A percentile compares a stretch with the other conserved stretches of the same genome.
These are phyloP conservation scores for Nothocercus julius DNA, from an alignment of 2,113 vertebrate species.

Conservation along the genomic window DNA sequence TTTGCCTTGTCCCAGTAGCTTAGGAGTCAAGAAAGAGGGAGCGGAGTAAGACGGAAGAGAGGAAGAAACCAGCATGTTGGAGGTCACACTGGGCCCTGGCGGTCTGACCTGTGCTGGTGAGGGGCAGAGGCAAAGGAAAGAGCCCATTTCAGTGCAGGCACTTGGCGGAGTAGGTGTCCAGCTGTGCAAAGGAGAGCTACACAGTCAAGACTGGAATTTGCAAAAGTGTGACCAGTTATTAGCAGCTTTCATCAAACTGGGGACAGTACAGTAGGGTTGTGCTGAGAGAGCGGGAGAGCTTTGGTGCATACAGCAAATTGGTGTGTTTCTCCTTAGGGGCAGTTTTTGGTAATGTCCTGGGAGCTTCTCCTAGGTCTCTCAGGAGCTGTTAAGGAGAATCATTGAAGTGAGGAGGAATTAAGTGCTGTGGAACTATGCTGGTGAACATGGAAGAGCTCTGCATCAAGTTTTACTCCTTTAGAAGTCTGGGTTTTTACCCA, in stretches of 20 bases:
- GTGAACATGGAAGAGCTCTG: background rate
- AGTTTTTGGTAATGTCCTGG: too few species aligned
- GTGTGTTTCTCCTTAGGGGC: background rate
- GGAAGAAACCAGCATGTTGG: background rate
- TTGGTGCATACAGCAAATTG: background rate
- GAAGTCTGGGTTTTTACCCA: background rate
- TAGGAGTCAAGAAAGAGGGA: background rate
- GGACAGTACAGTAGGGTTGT: background rate
- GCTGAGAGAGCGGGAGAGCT: background rate
- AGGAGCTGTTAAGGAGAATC: background rate
- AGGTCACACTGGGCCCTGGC: background rate
- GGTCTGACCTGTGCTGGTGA: background rate
- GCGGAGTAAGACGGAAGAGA: background rate
- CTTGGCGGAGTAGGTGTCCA: background rate
- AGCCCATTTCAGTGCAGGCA: background rate
- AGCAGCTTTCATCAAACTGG: background rate
- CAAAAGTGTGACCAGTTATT: background rate
- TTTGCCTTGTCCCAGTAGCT: background rate
- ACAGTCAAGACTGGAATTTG: background rate
- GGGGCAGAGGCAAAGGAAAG: background rate
- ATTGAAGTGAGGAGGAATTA: fast-evolving
- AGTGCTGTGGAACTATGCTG: background rate
- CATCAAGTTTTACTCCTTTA: background rate
- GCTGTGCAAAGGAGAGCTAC: background rate
- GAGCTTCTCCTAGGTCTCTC: background rate